Evolutionary conservation across 1,140 invertebrate genomes (phyloP), one percentile per base, ranked within the genome.

Genomic region (Drosophila azteca): DNA sequence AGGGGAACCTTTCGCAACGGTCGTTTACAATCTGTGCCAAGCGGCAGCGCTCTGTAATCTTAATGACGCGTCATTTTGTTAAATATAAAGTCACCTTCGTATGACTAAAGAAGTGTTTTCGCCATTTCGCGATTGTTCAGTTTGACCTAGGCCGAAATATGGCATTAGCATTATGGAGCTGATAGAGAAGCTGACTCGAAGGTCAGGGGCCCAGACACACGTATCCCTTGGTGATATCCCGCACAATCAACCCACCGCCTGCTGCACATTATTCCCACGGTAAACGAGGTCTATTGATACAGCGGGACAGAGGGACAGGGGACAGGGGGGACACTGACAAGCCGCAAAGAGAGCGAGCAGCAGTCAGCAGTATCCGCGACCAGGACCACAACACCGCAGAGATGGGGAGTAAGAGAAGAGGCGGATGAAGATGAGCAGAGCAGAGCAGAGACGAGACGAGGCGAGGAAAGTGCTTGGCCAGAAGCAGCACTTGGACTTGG

Each of bases 241-340:
- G 24, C 9, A 26, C 20, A 29, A 46, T 53, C 54, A 59, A 67
- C 31, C 55, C 65, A 83, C 61, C 41, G 57, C 44, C 57, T 48
- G 60, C 52, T 65, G 70, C 57, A 70, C 78, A 78, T 75, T 66
- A 71, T 59, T 70, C 62, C 31, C 39, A 65, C 53, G 57, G 59
- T 44, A 62, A 69, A 53, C 75, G 75, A 63, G 79, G 70, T 83
- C 77, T 77, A 83, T 83, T 83, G 79, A 71, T 79, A 68, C 79
- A 11, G 62, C 48, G 24, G 49, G 49, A 62, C 58, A 11, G 62
- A 51, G 24, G 49, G 49, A 62, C 58, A 53, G 31, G 0, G 9
- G 9, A 9, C 31, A 35, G 8, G 31, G 22, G 31, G 8, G 9
- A 35, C 52, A 51, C 49, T 55, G 73, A 53, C 45, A 52, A 69